Percentiles rank a stretch among this genome's conserved stretches.
phyloP scores from a whole-genome alignment of 2,797 vertebrate genomes.

The Onychomys torridus region DNA sequence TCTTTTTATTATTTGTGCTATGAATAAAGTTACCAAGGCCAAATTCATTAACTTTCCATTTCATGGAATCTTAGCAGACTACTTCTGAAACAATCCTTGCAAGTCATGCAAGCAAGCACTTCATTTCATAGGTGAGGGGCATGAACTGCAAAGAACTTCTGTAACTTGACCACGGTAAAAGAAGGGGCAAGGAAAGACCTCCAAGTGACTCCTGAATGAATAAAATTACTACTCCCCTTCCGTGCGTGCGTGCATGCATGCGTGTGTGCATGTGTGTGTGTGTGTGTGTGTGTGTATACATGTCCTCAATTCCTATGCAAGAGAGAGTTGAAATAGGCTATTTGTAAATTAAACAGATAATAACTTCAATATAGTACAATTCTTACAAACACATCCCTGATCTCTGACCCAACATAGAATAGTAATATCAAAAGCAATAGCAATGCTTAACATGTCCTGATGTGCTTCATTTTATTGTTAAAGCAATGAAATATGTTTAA shows the following conservation, averaged over 20 bases:
- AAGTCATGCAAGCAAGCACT: not conserved
- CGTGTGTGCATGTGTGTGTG: not conserved
- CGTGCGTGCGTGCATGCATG: not conserved
- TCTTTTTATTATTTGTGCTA: slow-evolving; percentile 71
- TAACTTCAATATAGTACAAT: not conserved
- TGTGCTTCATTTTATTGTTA: slow-evolving; percentile 26
- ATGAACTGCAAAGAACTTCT: not conserved
- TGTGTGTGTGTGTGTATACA: not conserved
- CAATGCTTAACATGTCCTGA: not conserved
- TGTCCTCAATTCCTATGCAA: not conserved
- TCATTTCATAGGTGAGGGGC: not conserved
- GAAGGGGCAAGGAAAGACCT: not conserved
- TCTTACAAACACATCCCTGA: not conserved
- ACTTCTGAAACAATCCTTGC: slow-evolving; percentile 57
- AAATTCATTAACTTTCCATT: slow-evolving; percentile 67
- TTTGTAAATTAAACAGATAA: slow-evolving; percentile 30
- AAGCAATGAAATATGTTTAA: not conserved
- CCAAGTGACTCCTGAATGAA: not conserved
- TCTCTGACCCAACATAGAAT: not conserved
- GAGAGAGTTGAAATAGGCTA: not conserved
- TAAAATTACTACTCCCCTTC: not conserved
- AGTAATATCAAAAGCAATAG: not conserved
- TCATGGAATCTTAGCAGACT: slow-evolving; percentile 13
- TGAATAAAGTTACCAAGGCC: slow-evolving; percentile 60
- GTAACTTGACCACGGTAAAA: not conserved